phyloP scores from a whole-genome alignment of 2,113 vertebrate species.

The Oryzias melastigma region DNA sequence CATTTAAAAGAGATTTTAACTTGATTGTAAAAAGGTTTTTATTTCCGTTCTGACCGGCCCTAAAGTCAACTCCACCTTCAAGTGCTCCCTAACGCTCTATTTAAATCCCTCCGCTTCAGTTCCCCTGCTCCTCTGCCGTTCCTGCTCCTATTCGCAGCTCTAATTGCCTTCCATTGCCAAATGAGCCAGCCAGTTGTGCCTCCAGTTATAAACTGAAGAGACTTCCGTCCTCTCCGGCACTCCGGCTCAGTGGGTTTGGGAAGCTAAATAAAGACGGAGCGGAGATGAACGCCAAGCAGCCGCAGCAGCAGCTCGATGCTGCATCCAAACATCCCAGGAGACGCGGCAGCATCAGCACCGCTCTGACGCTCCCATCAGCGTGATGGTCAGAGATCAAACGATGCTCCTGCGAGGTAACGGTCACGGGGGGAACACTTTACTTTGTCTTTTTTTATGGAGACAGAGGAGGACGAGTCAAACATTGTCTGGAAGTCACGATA shows the following conservation, averaged over 20 bases:
- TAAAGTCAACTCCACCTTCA: conserved; percentile 60
- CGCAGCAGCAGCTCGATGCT: conserved; percentile 12
- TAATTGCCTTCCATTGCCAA: conserved; percentile 64
- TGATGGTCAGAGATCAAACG: conserved; percentile 34
- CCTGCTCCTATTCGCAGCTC: conserved; percentile 41
- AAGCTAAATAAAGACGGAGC: conserved; percentile 37
- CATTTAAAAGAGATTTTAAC: too few species aligned
- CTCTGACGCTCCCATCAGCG: conserved; percentile 24
- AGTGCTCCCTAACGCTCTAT: conserved; percentile 50
- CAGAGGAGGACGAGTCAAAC: neutral
- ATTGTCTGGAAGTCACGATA: conserved; percentile 2
- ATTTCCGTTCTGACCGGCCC: conserved; percentile 40
- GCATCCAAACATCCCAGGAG: conserved; percentile 17
- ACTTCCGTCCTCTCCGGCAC: conserved; percentile 22
- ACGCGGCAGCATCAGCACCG: conserved; percentile 10
- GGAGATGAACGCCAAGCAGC: conserved; percentile 18
- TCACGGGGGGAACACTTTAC: conserved; percentile 4
- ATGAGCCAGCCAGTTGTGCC: conserved; percentile 53
- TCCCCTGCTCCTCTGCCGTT: conserved; percentile 41
- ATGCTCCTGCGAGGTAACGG: conserved; percentile 20
- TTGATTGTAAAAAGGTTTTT: too few species aligned
- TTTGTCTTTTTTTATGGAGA: neutral
- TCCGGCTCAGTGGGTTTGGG: conserved; percentile 14
- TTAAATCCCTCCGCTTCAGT: conserved; percentile 57
- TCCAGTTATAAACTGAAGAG: conserved; percentile 56